These are phyloP conservation scores for Botia kubotai DNA, from an alignment of 2,797 vertebrate genomes.

Conservation along the genomic window DNA sequence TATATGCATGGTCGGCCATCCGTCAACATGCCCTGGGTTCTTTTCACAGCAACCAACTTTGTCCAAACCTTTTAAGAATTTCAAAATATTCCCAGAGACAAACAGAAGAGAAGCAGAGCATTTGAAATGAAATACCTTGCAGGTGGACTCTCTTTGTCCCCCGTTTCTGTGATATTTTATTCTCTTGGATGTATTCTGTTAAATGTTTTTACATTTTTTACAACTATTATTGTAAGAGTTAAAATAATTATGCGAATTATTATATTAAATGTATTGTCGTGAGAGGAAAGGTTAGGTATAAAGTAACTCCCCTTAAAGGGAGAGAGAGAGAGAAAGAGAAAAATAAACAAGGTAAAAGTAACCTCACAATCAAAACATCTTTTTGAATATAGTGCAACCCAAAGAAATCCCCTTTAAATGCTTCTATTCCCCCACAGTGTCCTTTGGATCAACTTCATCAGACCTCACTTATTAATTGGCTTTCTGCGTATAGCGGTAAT, in stretches of 20 bases:
- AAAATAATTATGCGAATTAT: not conserved
- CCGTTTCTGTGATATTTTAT: constrained; percentile 6
- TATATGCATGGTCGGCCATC: constrained; percentile 90
- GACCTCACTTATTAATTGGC: constrained; percentile 84
- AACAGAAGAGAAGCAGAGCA: constrained; percentile 73
- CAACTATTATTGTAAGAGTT: not conserved
- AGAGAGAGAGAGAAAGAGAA: not conserved
- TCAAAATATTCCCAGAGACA: constrained; percentile 75
- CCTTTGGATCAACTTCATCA: constrained; percentile 53
- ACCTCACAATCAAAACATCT: constrained; percentile 46
- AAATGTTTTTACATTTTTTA: not conserved
- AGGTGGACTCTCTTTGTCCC: constrained; percentile 34
- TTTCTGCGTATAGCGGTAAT: constrained; percentile 83
- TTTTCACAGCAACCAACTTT: constrained; percentile 79
- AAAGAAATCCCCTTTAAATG: constrained; percentile 20
- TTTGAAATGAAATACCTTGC: constrained; percentile 52
- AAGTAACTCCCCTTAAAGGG: constrained; percentile 39
- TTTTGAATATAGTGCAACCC: constrained; percentile 25
- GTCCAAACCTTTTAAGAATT: constrained; percentile 76
- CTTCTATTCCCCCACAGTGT: constrained; percentile 32
- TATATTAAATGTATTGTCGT: not conserved
- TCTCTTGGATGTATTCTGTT: not conserved
- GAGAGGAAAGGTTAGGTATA: constrained; percentile 24
- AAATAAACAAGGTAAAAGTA: constrained; percentile 49
- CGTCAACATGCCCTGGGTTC: constrained; percentile 83